phyloP scores from a whole-genome alignment of 2,797 vertebrate species.

The Muscicapa comitata region DNA sequence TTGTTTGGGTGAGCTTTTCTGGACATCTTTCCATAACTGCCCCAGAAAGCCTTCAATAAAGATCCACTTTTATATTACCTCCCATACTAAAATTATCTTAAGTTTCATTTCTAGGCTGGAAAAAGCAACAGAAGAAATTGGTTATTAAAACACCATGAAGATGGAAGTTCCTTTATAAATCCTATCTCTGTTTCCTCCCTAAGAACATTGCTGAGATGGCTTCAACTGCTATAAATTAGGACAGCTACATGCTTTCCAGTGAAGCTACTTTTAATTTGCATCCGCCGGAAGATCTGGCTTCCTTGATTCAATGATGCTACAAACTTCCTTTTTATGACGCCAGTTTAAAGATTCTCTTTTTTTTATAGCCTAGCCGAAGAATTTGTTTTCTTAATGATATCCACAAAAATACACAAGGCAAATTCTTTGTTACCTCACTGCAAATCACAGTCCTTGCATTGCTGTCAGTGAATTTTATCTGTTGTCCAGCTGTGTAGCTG shows the following conservation, averaged over 20 bases:
- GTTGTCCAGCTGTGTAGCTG: background rate
- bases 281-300: background rate
- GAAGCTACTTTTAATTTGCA: background rate
- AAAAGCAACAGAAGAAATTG: background rate
- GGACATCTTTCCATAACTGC: background rate
- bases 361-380: background rate
- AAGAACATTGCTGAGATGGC: background rate
- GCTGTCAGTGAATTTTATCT: background rate
- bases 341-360: background rate
- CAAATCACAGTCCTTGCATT: background rate
- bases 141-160: background rate
- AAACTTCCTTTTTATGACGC: background rate
- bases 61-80: background rate
- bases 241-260: background rate
- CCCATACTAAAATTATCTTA: background rate
- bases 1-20: fast-evolving
- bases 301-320: background rate
- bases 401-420: background rate
- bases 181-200: background rate
- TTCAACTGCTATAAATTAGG: background rate
- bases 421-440: background rate
- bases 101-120: background rate
- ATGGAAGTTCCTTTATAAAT: background rate
- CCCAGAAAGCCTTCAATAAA: background rate
- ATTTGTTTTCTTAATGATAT: background rate